Base-by-base conservation (phyloP, 1,140 invertebrate genomes). In the Cyrtorhinus lividipennis region DNA sequence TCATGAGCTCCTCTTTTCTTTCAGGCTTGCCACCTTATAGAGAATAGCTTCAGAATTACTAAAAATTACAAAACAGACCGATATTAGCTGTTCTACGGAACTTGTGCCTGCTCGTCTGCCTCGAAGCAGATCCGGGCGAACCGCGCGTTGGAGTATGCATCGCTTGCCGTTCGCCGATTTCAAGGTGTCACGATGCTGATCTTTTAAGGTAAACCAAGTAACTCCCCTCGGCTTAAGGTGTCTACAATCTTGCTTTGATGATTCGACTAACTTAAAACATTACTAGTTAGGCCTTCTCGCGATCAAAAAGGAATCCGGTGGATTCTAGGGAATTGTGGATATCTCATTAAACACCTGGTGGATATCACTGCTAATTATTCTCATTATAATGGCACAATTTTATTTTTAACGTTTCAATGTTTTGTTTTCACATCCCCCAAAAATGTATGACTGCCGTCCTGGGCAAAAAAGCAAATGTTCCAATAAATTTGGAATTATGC, bases 31-130 rank as follows among this genome's bases (percentile, higher is more conserved):
- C 77, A 78, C 22, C 68, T 84, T 24, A 73, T 89, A 53, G 85
- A 88, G 72, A 84, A 81, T 69, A 81, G 75, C 67, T 85, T 88
- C 69, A 80, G 80, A 66, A 73, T 89, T 66, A 74, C 87, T 62
- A 87, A 86, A 73, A 88, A 84, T 76, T 72, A 88, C 8, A 83
- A 83, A 64, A 86, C 83, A 63, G 82, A 86, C 69, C 76, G 81
- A 63, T 84, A 13, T 74, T 78, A 5, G 77, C 78, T n/a, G 81
- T 86, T 8, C 73, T 88, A 2, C 71, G 85, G 46, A 80, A 82
- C n/a, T 70, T 90, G 26, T 88, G 86, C 68, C 79, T 84, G 24
- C 72, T 90, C 15, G 80, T 88, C 22, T 62, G 53, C 22, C n/a
- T 65, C 23, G 23, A 24, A 15, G 56, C 24, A 10, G 26, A 45